These are phyloP conservation scores for Tetraodon nigroviridis DNA, from an alignment of 2,113 vertebrate species.

Conservation along the genomic window DNA sequence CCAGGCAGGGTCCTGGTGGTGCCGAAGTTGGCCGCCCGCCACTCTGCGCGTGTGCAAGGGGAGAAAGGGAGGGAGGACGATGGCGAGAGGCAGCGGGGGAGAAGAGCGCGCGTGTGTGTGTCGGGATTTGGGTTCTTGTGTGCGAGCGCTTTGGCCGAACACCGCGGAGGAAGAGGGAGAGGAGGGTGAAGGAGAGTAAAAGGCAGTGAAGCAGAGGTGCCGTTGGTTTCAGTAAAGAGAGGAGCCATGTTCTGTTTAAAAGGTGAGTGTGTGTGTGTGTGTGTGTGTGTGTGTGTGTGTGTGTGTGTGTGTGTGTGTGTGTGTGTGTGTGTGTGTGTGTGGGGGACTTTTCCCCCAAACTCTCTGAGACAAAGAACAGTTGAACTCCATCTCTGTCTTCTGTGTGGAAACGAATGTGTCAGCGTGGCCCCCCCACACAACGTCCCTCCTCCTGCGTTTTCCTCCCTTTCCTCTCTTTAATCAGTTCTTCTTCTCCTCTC, in stretches of 20 bases:
- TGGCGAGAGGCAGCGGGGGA: conserved; percentile 31
- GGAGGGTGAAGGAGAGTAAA: conserved; percentile 12
- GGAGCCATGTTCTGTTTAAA: conserved; percentile 69
- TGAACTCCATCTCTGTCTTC: conserved; percentile 41
- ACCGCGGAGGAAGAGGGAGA: conserved; percentile 13
- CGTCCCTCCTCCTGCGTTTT: conserved; percentile 38
- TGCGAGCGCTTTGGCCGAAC: conserved; percentile 38
- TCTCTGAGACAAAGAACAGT: conserved; percentile 65
- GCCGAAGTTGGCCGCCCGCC: conserved; percentile 58
- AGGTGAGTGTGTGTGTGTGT: conserved; percentile 54
- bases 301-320: neutral
- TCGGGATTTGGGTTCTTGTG: conserved; percentile 40
- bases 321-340: neutral
- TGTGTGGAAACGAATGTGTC: conserved; percentile 32
- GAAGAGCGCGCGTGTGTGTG: conserved; percentile 32
- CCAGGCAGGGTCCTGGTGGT: conserved; percentile 61
- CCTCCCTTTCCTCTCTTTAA: conserved; percentile 24
- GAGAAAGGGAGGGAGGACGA: conserved; percentile 44
- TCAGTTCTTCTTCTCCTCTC: conserved; percentile 32
- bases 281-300: conserved; percentile 9
- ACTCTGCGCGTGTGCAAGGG: conserved; percentile 38
- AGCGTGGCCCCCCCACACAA: conserved; percentile 29
- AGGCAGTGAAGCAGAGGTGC: conserved; percentile 11
- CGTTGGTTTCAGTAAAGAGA: conserved; percentile 25
- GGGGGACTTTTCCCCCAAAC: conserved; percentile 29